Conservation (phyloP, 1,140 invertebrate species). For the Megathymus violae region DNA sequence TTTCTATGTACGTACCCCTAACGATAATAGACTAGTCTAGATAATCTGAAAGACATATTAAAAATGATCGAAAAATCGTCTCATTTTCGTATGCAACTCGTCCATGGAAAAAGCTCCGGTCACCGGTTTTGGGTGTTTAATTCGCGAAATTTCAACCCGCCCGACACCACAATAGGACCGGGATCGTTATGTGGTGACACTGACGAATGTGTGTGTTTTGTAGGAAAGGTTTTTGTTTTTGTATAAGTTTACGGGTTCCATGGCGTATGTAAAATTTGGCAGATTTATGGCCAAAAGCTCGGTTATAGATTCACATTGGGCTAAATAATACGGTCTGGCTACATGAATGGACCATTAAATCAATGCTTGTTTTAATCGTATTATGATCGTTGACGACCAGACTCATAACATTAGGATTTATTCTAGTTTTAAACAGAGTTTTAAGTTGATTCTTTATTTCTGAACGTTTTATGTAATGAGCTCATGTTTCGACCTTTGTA, state of each 20-base stretch:
- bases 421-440: too few species aligned
- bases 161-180: constrained; percentile 51
- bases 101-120: constrained; percentile 29
- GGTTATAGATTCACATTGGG: constrained; percentile 2
- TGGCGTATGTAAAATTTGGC: constrained; percentile 32
- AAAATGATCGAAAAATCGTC: too few species aligned
- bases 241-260: constrained; percentile 1
- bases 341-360: not conserved
- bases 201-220: constrained; percentile 58
- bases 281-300: constrained; percentile 20
- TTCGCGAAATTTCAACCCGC: constrained; percentile 59
- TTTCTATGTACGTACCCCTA: too few species aligned
- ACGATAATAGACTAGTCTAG: too few species aligned
- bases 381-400: not conserved
- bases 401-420: too few species aligned
- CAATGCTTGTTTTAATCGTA: not conserved
- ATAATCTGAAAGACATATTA: too few species aligned
- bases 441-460: too few species aligned
- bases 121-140: constrained; percentile 69
- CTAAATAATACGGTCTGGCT: not conserved
- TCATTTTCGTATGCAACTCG: not conserved
- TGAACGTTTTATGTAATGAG: too few species aligned
- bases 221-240: constrained; percentile 43
- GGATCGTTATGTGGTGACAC: constrained; percentile 53
- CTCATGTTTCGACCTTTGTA: too few species aligned